A percentile compares a stretch with the other conserved stretches of the same genome.
phyloP scores from a whole-genome alignment of 23 tunicate species.

The Halocynthia roretzi region DNA sequence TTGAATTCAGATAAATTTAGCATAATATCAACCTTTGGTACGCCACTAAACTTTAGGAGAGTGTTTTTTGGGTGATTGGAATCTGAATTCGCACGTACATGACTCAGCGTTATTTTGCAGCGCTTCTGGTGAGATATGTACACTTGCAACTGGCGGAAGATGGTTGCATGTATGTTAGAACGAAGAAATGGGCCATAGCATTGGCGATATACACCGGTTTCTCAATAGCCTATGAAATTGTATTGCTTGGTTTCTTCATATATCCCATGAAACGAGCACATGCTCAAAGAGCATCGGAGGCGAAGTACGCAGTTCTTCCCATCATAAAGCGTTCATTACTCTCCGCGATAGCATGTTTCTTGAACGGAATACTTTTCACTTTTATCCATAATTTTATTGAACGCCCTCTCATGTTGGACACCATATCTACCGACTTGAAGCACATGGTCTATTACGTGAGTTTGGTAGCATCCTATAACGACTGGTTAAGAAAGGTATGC shows the following conservation, averaged over 20 bases:
- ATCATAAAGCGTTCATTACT: conserved; percentile 8
- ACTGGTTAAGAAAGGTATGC: conserved; percentile 10
- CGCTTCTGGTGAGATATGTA: conserved; percentile 7
- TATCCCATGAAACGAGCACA: conserved; percentile 15
- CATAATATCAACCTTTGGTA: no score
- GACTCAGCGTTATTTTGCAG: conserved; percentile 3
- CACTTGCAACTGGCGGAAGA: conserved; percentile 2
- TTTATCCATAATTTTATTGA: conserved; percentile 10
- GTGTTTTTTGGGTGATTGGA: no score
- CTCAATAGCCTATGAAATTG: conserved; percentile 10
- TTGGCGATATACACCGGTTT: conserved; percentile 18
- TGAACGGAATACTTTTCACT: conserved; percentile 13
- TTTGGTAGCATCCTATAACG: conserved; percentile 21
- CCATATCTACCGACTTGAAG: conserved; percentile 13
- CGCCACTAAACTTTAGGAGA: no score
- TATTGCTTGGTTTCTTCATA: conserved; percentile 23
- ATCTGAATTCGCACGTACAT: no score
- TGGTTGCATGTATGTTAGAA: conserved; percentile 17
- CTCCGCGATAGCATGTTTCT: conserved; percentile 6
- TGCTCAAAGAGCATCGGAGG: conserved; percentile 4
- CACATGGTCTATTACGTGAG: conserved; percentile 17
- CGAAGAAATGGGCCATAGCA: conserved; percentile 13
- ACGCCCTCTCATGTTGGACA: conserved; percentile 20
- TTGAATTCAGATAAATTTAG: no score
- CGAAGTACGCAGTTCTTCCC: conserved; percentile 5